A percentile compares a stretch with the other conserved stretches of the same genome.
These are phyloP conservation scores for Sminthopsis crassicaudata DNA, from an alignment of 2,113 vertebrate species.

Conservation along the genomic window DNA sequence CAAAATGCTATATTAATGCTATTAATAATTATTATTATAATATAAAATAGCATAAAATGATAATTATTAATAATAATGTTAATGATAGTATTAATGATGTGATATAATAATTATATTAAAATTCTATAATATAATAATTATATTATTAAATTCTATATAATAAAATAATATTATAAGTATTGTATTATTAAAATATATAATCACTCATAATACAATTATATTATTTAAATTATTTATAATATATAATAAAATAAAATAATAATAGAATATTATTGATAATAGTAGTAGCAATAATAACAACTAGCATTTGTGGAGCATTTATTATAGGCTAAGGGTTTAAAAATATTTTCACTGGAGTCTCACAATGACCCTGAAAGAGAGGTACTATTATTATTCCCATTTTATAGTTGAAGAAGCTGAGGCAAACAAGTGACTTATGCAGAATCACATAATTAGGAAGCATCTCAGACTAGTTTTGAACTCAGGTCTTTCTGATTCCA, in stretches of 20 bases:
- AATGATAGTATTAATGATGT: too few relatives aligned
- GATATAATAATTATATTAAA: too few relatives aligned
- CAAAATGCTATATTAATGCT: neutral
- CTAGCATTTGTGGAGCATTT: neutral
- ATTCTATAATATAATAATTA: too few relatives aligned
- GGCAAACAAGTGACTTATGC: neutral
- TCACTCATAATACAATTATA: too few relatives aligned
- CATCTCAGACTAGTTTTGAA: neutral
- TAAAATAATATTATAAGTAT: too few relatives aligned
- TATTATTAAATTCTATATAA: too few relatives aligned
- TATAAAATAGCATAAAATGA: too few relatives aligned
- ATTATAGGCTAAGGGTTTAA: neutral
- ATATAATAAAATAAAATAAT: too few relatives aligned
- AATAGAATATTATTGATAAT: neutral
- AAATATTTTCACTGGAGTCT: neutral
- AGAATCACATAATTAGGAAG: neutral
- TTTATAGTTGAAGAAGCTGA: neutral
- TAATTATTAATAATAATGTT: too few relatives aligned
- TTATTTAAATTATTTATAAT: too few relatives aligned
- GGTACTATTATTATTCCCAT: neutral
- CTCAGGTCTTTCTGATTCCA: neutral
- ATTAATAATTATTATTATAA: too few relatives aligned
- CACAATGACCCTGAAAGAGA: neutral
- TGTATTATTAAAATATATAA: too few relatives aligned
- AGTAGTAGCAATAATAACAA: neutral